A percentile compares a stretch with the other conserved stretches of the same genome.
Evolutionary conservation across 2,113 vertebrate genomes (phyloP).

Genomic region (Pleuronectes platessa): DNA sequence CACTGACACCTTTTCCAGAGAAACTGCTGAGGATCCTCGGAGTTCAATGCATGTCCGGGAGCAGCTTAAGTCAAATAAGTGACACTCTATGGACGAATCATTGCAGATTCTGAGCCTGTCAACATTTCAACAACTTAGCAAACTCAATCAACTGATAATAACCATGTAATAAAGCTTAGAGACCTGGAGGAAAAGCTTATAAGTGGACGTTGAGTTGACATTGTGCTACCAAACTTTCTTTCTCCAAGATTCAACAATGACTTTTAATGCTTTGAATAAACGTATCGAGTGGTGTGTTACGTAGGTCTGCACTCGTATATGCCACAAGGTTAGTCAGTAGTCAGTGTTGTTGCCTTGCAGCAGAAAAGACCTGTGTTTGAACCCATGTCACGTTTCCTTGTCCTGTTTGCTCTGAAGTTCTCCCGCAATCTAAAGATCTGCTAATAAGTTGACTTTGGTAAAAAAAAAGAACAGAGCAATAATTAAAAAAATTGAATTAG

Average conservation of each 20-base stretch:
- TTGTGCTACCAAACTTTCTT: not conserved
- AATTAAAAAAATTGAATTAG: not conserved
- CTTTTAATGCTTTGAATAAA: not conserved
- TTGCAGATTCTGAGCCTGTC: not conserved
- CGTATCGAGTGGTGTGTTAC: not conserved
- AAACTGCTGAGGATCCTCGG: no score
- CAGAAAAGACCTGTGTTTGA: not conserved
- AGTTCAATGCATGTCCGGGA: no score
- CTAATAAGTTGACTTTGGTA: not conserved
- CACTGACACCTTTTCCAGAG: no score
- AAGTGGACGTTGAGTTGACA: not conserved
- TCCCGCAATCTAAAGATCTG: not conserved
- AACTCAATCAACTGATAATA: not conserved
- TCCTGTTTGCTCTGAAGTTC: not conserved
- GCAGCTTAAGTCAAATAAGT: not conserved
- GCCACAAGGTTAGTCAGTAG: not conserved
- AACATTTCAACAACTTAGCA: not conserved
- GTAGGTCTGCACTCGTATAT: not conserved
- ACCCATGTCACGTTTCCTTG: not conserved
- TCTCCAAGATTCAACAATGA: not conserved
- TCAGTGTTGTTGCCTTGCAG: not conserved
- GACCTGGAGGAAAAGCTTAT: not conserved
- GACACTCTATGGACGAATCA: not conserved
- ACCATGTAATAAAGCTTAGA: not conserved
- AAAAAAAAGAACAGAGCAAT: not conserved